phyloP scores from a whole-genome alignment of 2,113 vertebrate species.

The Pterocles orientalis region DNA sequence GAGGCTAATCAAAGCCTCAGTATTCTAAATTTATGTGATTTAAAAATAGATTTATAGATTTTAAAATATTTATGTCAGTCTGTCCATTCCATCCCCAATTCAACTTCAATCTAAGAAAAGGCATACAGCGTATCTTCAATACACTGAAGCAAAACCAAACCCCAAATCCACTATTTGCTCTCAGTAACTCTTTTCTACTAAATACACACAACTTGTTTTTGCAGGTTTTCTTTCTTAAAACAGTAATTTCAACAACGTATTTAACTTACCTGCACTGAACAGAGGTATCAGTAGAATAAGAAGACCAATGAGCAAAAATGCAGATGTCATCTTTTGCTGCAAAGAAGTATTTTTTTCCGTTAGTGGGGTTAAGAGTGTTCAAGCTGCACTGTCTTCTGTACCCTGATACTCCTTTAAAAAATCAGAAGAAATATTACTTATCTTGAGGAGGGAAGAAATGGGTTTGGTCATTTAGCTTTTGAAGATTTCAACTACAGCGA shows the following conservation, averaged over 20 bases:
- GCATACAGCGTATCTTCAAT: neutral
- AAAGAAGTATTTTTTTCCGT: neutral
- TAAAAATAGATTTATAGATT: neutral
- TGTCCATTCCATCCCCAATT: neutral
- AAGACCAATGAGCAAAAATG: conserved; percentile 23
- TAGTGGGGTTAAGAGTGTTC: neutral
- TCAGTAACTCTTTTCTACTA: neutral
- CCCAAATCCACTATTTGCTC: neutral
- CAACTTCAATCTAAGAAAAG: neutral
- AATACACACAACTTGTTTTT: neutral
- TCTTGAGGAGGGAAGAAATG: neutral
- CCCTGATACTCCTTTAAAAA: neutral
- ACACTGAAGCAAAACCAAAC: neutral
- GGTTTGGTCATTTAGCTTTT: neutral
- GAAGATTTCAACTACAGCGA: neutral
- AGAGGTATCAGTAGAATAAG: conserved; percentile 36
- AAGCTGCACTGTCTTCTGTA: neutral
- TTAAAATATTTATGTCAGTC: neutral
- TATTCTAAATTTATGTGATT: neutral
- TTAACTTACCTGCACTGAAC: conserved; percentile 71
- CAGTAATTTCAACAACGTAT: neutral
- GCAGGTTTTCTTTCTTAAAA: neutral
- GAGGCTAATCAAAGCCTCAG: neutral
- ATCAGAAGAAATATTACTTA: neutral
- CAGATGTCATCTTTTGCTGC: conserved; percentile 69